Evolutionary conservation across 2,888 invertebrate species (phyloP), one percentile per base, ranked within the genome.

Genomic region (Nasonia oneida): DNA sequence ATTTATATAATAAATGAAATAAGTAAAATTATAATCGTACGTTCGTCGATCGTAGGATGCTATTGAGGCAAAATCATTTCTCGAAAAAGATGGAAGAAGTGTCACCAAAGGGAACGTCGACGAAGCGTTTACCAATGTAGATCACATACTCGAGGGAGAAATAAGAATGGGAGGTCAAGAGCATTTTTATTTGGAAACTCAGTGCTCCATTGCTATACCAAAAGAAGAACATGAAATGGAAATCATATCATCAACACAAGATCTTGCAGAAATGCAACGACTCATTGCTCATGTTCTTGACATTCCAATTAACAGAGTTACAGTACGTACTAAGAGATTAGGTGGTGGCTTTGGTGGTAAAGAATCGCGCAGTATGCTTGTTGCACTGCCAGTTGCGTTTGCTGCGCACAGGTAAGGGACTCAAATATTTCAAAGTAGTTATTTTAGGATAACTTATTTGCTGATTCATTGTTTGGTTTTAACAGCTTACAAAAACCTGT

Each of bases 291-390:
- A 96, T 88, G 94, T 96, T 1, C 94, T 98, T 42, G 95, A 95
- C 57, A 94, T 98, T 42, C 96, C 97, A 0, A 95, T 95, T 91
- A 96, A 96, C 90, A 95, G 96, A 90, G 95, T 98, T 18, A 95
- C 95, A 1, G 95, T 96, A 37, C 95, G 96, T 88, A 96, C 97
- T 0, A 98, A 98, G 92, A 95, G 98, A 81, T 94, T 98, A 91
- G 98, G 98, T 0, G 99, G 99, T 33, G 98, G 98, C 29, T 99
- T 99, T 92, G 99, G 99, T 33, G 99, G 98, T 1, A 99, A 99
- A 94, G 98, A 98, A 93, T 96, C 97, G 0, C 95, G 97, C 84
- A 95, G 95, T 6, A 94, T 95, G 86, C 90, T 96, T 6, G 92
- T 96, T 2, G 95, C 96, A 0, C 92, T 97, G 23, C 96, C 97